A percentile compares a stretch with the other conserved stretches of the same genome.
These are phyloP conservation scores for Copidosoma aretas DNA, from an alignment of 2,888 invertebrate species.

Conservation along the genomic window DNA sequence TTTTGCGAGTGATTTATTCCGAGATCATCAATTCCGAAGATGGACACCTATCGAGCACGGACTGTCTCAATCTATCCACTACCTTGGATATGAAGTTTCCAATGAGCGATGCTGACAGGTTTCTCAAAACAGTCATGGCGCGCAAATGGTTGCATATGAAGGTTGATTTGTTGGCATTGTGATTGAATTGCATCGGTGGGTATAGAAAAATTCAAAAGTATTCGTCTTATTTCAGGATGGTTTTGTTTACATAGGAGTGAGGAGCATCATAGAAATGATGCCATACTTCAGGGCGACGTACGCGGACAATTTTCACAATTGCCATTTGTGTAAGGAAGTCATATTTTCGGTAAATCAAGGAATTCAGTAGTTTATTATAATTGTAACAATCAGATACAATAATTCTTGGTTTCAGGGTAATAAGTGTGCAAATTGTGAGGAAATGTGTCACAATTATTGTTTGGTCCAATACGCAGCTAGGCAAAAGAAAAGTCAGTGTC, in stretches of 20 bases:
- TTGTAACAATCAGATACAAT: background rate
- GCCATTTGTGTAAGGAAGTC: conserved; percentile 53
- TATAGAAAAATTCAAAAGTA: conserved; percentile 1
- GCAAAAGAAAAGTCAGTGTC: conserved; percentile 32
- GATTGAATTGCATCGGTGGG: conserved; percentile 4
- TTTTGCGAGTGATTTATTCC: conserved; percentile 50
- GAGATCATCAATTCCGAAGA: conserved; percentile 50
- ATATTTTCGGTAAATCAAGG: conserved; percentile 53
- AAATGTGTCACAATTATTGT: conserved; percentile 35
- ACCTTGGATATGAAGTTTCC: conserved; percentile 44
- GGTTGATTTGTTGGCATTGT: conserved; percentile 40
- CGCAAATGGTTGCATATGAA: conserved; percentile 50
- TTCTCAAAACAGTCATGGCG: conserved; percentile 46
- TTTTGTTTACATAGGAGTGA: conserved; percentile 53
- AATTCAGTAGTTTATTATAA: background rate
- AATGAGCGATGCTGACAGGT: conserved; percentile 48
- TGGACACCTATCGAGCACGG: conserved; percentile 47
- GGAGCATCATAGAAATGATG: conserved; percentile 55
- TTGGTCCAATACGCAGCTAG: conserved; percentile 23
- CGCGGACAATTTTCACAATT: conserved; percentile 47
- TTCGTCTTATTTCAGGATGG: conserved; percentile 49
- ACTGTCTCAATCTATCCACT: conserved; percentile 50
- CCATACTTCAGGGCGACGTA: conserved; percentile 55
- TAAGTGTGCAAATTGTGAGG: conserved; percentile 44
- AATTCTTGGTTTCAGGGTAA: conserved; percentile 42